Conservation (phyloP, 2,888 invertebrate genomes). For the Reticulitermes lucifugus region DNA sequence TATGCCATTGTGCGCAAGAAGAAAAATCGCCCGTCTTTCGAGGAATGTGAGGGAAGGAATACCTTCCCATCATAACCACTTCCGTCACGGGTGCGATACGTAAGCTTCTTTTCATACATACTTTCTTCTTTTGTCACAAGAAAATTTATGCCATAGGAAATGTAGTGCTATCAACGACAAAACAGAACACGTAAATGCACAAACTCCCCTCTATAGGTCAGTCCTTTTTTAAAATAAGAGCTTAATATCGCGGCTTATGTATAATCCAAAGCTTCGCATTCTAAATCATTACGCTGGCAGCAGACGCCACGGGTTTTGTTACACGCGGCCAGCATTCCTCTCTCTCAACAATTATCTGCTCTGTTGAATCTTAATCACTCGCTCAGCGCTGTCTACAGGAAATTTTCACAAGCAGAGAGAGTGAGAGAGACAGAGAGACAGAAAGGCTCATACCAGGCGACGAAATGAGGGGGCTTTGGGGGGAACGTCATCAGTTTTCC, state of each 20-base stretch:
- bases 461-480: too few relatives aligned
- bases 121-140: neutral
- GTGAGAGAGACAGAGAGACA: neutral
- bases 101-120: neutral
- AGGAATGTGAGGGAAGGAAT: too few relatives aligned
- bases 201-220: too few relatives aligned
- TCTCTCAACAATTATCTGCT: slow-evolving; percentile 35
- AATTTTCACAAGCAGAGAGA: neutral
- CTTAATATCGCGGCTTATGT: too few relatives aligned
- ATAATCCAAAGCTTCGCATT: neutral
- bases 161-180: too few relatives aligned
- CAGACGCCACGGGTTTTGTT: neutral
- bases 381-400: slow-evolving; percentile 14
- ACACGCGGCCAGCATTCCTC: slow-evolving; percentile 17
- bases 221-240: too few relatives aligned
- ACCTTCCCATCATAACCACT: too few relatives aligned
- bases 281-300: neutral
- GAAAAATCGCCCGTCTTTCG: too few relatives aligned
- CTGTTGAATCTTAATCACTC: slow-evolving; percentile 40
- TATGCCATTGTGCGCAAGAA: too few relatives aligned
- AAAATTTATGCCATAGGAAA: neutral
- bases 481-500: neutral
- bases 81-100: too few relatives aligned
- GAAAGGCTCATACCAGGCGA: too few relatives aligned
- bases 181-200: too few relatives aligned